phyloP scores from a whole-genome alignment of 2,113 vertebrate genomes.

The Aphelocoma coerulescens region DNA sequence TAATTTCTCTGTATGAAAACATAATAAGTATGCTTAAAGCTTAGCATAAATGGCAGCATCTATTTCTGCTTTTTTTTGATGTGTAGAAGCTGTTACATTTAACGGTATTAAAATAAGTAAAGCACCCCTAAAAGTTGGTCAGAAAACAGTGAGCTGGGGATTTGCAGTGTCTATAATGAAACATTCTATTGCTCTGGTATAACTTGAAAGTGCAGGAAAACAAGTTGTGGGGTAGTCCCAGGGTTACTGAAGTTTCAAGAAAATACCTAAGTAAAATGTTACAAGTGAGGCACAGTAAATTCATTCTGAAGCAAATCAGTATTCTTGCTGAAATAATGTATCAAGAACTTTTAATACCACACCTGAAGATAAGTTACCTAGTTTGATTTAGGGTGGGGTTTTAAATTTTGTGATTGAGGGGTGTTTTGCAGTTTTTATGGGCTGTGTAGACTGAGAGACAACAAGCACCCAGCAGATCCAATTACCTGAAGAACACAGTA shows the following conservation, averaged over 20 bases:
- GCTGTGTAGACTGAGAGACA: fast-evolving
- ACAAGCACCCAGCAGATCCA: neutral
- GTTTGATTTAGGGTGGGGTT: neutral
- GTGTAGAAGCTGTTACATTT: neutral
- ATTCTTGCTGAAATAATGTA: neutral
- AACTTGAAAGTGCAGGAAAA: neutral
- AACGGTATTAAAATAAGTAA: neutral
- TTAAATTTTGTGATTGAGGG: neutral
- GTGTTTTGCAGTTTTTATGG: fast-evolving
- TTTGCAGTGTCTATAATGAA: neutral
- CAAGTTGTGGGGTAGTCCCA: neutral
- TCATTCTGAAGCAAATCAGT: neutral
- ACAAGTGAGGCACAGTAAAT: fast-evolving
- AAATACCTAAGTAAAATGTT: neutral
- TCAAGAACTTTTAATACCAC: neutral
- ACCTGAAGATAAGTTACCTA: neutral
- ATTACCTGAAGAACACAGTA: neutral
- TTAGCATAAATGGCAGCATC: neutral
- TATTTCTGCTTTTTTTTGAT: neutral
- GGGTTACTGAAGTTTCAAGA: neutral
- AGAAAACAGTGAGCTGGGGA: neutral
- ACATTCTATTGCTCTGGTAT: fast-evolving
- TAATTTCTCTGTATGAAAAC: neutral
- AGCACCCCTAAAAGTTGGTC: neutral
- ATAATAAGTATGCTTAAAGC: neutral